Evolutionary conservation across 53 echinoderm and acorn worm genomes (phyloP).

Genomic region (Henricia sp.): DNA sequence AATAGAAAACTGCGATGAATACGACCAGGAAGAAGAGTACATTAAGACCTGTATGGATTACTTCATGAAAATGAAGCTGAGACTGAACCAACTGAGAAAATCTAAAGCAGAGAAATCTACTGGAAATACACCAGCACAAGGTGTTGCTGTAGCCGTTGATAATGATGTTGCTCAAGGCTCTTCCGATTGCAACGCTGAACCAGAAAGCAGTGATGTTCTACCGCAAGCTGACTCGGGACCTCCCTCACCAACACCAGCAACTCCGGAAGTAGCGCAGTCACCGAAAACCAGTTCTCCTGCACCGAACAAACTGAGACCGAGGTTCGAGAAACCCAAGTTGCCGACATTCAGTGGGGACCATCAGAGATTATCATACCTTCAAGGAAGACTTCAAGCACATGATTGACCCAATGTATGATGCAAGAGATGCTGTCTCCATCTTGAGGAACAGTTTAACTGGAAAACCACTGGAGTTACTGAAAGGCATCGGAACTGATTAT

Average conservation of each 20-base stretch:
- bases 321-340: slow-evolving; percentile 57
- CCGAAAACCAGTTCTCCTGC: no score
- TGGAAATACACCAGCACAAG: no score
- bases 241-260: no score
- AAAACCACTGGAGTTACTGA: slow-evolving; percentile 41
- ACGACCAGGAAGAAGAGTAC: slow-evolving; percentile 52
- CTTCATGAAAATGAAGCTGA: neutral
- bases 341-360: slow-evolving; percentile 54
- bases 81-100: neutral
- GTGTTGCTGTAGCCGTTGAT: neutral
- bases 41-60: neutral
- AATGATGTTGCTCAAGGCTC: no score
- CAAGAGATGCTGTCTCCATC: slow-evolving; percentile 58
- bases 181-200: no score
- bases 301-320: no score
- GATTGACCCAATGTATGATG: slow-evolving; percentile 47
- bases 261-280: no score
- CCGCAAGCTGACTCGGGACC: no score
- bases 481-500: slow-evolving; percentile 65
- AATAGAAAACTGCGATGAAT: slow-evolving; percentile 22
- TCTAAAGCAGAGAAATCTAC: neutral
- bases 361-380: slow-evolving; percentile 54
- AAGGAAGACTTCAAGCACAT: slow-evolving; percentile 51
- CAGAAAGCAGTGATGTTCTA: no score
- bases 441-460: slow-evolving; percentile 43